These are phyloP conservation scores for Origma solitaria DNA, from an alignment of 2,113 vertebrate genomes.

Conservation along the genomic window DNA sequence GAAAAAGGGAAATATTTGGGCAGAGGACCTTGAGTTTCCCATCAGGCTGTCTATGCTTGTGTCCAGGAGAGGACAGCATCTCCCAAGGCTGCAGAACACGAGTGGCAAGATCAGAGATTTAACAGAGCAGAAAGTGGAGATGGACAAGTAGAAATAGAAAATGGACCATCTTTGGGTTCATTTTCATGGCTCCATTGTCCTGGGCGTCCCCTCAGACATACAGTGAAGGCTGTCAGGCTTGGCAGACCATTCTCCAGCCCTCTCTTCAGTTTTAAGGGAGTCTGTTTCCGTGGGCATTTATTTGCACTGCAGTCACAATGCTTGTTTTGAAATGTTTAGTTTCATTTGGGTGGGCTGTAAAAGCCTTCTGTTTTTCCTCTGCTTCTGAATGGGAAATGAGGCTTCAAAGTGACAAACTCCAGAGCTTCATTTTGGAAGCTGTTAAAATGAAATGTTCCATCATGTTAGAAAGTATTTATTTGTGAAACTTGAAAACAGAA, in stretches of 20 bases:
- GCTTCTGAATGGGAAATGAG: background rate
- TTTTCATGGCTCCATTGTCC: background rate
- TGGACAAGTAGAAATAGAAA: background rate
- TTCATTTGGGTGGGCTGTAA: background rate
- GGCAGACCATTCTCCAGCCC: background rate
- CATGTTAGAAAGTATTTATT: background rate
- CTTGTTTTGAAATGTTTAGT: background rate
- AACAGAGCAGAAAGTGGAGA: background rate
- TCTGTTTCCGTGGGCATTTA: background rate
- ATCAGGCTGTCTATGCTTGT: background rate
- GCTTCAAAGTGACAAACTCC: background rate
- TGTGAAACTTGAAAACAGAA: background rate
- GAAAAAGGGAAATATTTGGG: background rate
- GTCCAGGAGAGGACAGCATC: background rate
- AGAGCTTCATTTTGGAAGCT: background rate
- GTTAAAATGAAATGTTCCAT: background rate
- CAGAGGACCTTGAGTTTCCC: background rate
- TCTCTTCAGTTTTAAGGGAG: rapidly evolving
- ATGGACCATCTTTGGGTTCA: background rate
- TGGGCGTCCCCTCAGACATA: background rate
- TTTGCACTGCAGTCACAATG: background rate
- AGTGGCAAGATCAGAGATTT: background rate
- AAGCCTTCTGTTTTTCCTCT: background rate
- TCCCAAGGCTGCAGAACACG: background rate
- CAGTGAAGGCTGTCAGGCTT: background rate